Conservation (phyloP, 2,797 vertebrate genomes). For the Micromesistius poutassou region DNA sequence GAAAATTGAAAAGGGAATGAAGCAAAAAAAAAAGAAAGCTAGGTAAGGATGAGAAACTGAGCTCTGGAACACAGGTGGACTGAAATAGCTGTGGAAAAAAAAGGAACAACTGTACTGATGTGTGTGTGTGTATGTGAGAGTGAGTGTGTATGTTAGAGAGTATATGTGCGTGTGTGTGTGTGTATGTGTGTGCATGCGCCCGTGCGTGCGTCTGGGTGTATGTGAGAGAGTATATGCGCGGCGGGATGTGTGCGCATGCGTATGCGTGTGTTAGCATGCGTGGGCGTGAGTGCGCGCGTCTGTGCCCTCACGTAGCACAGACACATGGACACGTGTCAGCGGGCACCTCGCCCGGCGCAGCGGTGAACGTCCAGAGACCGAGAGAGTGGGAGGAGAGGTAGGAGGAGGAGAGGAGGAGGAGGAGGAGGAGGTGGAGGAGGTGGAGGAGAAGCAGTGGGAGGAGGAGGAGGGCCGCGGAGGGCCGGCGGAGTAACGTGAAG, state of each 20-base stretch:
- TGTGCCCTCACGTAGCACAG: not conserved
- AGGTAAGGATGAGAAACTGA: slow-evolving; percentile 13
- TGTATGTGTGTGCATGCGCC: slow-evolving; percentile 28
- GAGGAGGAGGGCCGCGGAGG: slow-evolving; percentile 33
- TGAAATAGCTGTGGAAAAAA: no score
- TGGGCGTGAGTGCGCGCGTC: not conserved
- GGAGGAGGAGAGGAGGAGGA: slow-evolving; percentile 59
- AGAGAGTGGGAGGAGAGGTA: slow-evolving; percentile 45
- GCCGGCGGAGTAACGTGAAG: slow-evolving; percentile 79
- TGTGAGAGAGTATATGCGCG: no score
- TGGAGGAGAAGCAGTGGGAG: no score
- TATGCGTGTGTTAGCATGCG: slow-evolving; percentile 24
- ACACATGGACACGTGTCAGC: not conserved
- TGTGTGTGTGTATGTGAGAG: slow-evolving; percentile 7
- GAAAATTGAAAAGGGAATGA: slow-evolving; percentile 28
- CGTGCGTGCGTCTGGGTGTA: slow-evolving; percentile 25
- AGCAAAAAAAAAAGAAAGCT: not conserved
- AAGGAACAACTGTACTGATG: not conserved
- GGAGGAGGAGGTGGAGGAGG: slow-evolving; percentile 64
- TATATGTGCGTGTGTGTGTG: no score
- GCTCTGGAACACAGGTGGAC: slow-evolving; percentile 2
- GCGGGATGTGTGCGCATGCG: slow-evolving; percentile 27
- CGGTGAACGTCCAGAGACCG: slow-evolving; percentile 52
- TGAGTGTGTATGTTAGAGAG: slow-evolving; percentile 18
- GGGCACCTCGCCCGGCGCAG: slow-evolving; percentile 54